These are phyloP conservation scores for Nemopilema nomurai DNA, from an alignment of 30 jellyfish, hydroid and myxozoan species.

Conservation along the genomic window DNA sequence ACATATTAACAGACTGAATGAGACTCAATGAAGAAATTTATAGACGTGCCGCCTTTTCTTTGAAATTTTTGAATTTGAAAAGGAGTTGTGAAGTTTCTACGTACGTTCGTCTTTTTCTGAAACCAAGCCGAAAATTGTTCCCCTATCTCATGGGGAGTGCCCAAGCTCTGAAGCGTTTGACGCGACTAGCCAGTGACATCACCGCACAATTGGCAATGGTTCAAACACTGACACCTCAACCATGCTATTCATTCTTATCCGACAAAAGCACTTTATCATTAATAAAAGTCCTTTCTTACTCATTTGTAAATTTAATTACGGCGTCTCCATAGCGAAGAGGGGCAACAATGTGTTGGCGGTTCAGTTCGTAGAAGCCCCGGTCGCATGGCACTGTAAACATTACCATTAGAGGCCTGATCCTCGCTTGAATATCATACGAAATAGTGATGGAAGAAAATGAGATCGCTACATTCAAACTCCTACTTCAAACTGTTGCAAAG, in stretches of 20 bases:
- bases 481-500: conserved; percentile 27
- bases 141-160: not conserved
- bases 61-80: not conserved
- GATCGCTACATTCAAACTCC: conserved; percentile 2
- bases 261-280: not conserved
- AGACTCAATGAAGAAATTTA: too few species aligned
- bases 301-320: conserved; percentile 18
- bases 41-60: not conserved
- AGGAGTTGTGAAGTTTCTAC: not conserved
- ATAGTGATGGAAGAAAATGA: conserved; percentile 14
- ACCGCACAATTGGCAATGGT: not conserved
- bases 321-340: conserved; percentile 17
- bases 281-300: conserved; percentile 10
- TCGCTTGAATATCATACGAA: too few species aligned
- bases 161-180: not conserved
- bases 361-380: not conserved
- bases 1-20: too few species aligned
- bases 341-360: conserved; percentile 24
- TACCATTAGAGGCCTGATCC: not conserved
- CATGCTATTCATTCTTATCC: not conserved
- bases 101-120: not conserved
- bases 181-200: not conserved
- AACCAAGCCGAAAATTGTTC: not conserved
- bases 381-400: not conserved
- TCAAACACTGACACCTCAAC: not conserved